Evolutionary conservation across 2,113 vertebrate genomes (phyloP).

Genomic region (Dicrurus megarhynchus): DNA sequence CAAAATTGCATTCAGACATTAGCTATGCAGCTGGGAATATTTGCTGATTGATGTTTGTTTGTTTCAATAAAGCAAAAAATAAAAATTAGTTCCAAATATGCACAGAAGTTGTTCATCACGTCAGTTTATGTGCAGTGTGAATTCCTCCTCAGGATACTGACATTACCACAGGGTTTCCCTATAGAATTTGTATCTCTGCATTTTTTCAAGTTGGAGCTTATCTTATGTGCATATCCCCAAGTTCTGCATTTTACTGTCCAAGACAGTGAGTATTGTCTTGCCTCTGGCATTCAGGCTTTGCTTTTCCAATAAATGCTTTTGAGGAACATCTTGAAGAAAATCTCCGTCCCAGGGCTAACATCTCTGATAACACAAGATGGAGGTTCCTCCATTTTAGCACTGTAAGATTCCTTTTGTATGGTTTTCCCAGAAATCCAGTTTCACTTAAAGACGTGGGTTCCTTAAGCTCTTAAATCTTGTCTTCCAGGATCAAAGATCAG

Average conservation of each 20-base stretch:
- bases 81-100: slow-evolving; percentile 38
- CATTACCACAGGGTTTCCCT: background rate
- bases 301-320: background rate
- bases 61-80: slow-evolving; percentile 37
- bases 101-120: slow-evolving; percentile 30
- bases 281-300: background rate
- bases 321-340: background rate
- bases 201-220: background rate
- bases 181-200: background rate
- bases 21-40: slow-evolving; percentile 34
- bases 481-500: background rate
- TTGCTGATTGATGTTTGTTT: slow-evolving; percentile 41
- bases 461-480: background rate
- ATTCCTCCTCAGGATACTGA: background rate
- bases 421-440: background rate
- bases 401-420: background rate
- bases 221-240: background rate
- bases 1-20: slow-evolving; percentile 7
- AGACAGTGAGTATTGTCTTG: background rate
- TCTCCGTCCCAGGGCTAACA: fast-evolving
- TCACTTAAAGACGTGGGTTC: background rate
- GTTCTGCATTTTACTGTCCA: background rate
- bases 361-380: background rate
- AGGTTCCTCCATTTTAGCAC: background rate
- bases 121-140: background rate